Base-by-base conservation (phyloP, 1,140 invertebrate genomes). In the Gonioctena quinquepunctata region DNA sequence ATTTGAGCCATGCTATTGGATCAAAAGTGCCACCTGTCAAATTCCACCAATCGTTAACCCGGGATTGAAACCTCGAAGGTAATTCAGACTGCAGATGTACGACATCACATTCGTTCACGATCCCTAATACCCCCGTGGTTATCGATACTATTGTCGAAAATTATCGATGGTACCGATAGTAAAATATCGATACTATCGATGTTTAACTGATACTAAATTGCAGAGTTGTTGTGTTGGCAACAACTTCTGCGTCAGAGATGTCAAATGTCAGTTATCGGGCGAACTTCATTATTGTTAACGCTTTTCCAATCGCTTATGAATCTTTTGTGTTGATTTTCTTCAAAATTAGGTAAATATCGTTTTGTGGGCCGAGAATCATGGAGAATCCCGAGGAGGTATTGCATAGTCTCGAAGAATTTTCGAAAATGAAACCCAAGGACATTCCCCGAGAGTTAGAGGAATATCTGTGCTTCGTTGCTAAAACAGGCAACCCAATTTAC, bases 401-500 rank as follows among this genome's bases (percentile, higher is more conserved):
- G 79, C 91, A 93, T 80, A 91, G 90, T 62, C 83, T 94, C 48
- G 92, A 94, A 81, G 93, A 94, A 77, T 96, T 95, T 81, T 90
- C 93, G 56, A 95, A 94, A 82, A 88, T 93, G 73, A 91, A 92
- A 76, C 88, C 90, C 1, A 88, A 91, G 77, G 92, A 91, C 74
- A 95, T 97, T 78, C 94, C 96, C n/a, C 87, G 90, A 62, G 90
- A 94, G 78, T 85, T 98, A 54, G 95, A 98, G 77, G 94, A 96
- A 28, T 97, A 97, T 83, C 85, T 98, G 54, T 88, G 89, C 72
- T 94, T 92, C 86, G 94, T 98, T 63, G 96, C 96, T 0, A 93
- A 94, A 84, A 97, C 95, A 65, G 96, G 96, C 62, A 94, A 98
- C 83, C 95, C 95, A 6, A 89, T 97, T 22, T 97, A 95, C 81